Conservation (phyloP, 2,797 vertebrate species). For the Coregonus suidteri region DNA sequence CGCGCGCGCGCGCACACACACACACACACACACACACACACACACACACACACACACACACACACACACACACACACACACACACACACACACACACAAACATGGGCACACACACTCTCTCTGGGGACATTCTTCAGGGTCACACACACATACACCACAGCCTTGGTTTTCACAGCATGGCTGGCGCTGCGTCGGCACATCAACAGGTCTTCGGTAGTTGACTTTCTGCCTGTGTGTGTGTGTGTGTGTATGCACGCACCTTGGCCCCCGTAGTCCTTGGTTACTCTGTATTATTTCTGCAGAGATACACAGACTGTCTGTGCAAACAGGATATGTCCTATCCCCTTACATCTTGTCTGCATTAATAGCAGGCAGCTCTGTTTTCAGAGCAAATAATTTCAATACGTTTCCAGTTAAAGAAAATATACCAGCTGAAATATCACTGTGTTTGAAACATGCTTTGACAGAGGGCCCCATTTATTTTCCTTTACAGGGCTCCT, state of each 20-base stretch:
- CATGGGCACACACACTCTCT: not conserved
- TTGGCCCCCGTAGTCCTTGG: conserved; percentile 23
- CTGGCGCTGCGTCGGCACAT: conserved; percentile 62
- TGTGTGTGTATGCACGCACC: conserved; percentile 38
- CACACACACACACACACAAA: no score
- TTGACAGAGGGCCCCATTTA: conserved; percentile 54
- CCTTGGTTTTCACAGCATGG: conserved; percentile 59
- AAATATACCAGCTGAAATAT: conserved; percentile 53
- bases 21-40: conserved; percentile 54
- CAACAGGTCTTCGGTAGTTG: conserved; percentile 25
- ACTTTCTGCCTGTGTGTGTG: conserved; percentile 41
- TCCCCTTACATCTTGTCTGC: conserved; percentile 67
- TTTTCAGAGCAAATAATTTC: conserved; percentile 66
- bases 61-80: no score
- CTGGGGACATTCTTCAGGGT: not conserved
- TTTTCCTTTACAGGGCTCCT: conserved; percentile 62
- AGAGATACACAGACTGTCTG: conserved; percentile 45
- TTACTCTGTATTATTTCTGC: conserved; percentile 28
- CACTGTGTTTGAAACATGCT: conserved; percentile 45
- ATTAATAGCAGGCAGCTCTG: conserved; percentile 62
- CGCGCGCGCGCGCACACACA: conserved; percentile 79
- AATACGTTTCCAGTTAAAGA: conserved; percentile 55
- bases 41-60: no score
- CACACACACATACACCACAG: not conserved
- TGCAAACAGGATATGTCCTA: conserved; percentile 65